phyloP scores from a whole-genome alignment of 1,140 invertebrate genomes.

The Eueides isabella region DNA sequence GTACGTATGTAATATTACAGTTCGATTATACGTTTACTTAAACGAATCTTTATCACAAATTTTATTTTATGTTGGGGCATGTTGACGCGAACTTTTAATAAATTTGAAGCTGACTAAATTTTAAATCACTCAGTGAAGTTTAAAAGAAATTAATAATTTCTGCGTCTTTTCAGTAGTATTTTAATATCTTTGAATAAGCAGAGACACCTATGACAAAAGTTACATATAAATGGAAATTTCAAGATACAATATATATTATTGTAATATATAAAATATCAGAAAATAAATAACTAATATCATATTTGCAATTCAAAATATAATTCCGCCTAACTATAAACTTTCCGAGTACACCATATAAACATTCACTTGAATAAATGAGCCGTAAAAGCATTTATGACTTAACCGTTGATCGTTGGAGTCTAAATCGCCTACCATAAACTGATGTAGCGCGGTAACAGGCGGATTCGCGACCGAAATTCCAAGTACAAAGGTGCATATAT shows the following conservation, averaged over 20 bases:
- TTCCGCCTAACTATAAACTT: slow-evolving; percentile 4
- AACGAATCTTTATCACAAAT: neutral
- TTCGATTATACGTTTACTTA: too few species aligned
- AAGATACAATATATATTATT: neutral
- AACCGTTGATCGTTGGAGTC: neutral
- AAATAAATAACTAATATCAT: neutral
- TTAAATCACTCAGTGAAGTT: too few species aligned
- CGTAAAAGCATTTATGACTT: slow-evolving; percentile 14
- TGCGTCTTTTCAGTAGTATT: neutral
- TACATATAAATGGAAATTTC: neutral
- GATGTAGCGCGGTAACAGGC: neutral
- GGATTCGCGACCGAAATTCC: slow-evolving; percentile 10
- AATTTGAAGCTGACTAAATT: too few species aligned
- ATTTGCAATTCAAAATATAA: slow-evolving; percentile 23
- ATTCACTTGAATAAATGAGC: neutral
- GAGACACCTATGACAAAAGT: neutral
- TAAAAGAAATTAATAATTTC: too few species aligned
- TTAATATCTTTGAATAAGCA: neutral
- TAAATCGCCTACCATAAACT: slow-evolving; percentile 15
- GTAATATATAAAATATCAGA: neutral
- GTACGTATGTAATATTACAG: too few species aligned
- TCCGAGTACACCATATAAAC: neutral
- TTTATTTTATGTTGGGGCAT: neutral
- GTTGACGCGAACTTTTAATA: too few species aligned
- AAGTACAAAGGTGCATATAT: slow-evolving; percentile 17